These are phyloP conservation scores for Lota lota DNA, from an alignment of 2,113 vertebrate species.

Conservation along the genomic window DNA sequence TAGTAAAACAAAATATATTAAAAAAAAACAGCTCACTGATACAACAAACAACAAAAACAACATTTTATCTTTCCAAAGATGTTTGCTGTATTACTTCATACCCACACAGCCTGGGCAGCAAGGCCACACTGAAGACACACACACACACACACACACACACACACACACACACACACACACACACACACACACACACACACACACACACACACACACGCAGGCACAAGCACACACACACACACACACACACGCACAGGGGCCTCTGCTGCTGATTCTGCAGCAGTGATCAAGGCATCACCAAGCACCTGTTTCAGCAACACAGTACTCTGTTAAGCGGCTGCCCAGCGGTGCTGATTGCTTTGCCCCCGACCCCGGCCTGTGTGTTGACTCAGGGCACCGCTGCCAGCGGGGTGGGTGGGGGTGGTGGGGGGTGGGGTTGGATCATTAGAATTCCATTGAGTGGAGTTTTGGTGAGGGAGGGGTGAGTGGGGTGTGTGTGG, in stretches of 20 bases:
- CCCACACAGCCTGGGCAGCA: too few relatives aligned
- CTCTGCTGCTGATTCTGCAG: conserved; percentile 16
- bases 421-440: conserved; percentile 36
- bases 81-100: too few relatives aligned
- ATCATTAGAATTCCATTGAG: conserved; percentile 65
- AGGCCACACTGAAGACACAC: too few relatives aligned
- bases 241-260: background rate
- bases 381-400: conserved; percentile 71
- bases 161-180: too few relatives aligned
- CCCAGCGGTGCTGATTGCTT: conserved; percentile 67
- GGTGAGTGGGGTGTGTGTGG: conserved; percentile 24
- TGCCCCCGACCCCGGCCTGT: conserved; percentile 66
- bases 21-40: too few relatives aligned
- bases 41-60: too few relatives aligned
- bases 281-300: conserved; percentile 16
- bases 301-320: conserved; percentile 67
- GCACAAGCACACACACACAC: too few relatives aligned
- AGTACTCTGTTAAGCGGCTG: conserved; percentile 60
- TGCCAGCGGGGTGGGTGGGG: conserved; percentile 46
- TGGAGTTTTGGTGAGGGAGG: conserved; percentile 38
- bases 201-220: too few relatives aligned
- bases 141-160: too few relatives aligned
- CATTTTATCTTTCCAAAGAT: too few relatives aligned
- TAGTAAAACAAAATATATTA: too few relatives aligned
- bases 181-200: too few relatives aligned